Percentiles rank a stretch among this genome's conserved stretches.
Evolutionary conservation across 2,888 invertebrate genomes (phyloP).

Genomic region (Macrosiphum euphorbiae): DNA sequence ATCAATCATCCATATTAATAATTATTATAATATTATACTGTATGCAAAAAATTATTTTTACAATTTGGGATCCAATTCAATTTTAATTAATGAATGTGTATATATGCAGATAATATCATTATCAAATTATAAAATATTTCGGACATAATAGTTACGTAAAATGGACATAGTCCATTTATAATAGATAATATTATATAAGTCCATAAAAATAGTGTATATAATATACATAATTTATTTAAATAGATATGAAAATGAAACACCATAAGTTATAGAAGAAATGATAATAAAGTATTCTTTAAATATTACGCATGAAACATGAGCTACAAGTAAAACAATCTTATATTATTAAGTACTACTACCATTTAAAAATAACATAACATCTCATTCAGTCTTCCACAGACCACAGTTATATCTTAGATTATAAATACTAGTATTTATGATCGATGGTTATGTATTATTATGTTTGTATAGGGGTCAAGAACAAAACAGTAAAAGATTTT

Average conservation of each 20-base stretch:
- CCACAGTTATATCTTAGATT: neutral
- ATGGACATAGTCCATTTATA: neutral
- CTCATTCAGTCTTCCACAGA: neutral
- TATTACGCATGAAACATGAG: neutral
- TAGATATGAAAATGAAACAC: neutral
- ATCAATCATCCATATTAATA: neutral
- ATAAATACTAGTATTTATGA: too few relatives aligned
- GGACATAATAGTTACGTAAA: neutral
- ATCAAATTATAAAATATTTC: neutral
- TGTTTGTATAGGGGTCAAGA: neutral
- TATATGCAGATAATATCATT: neutral
- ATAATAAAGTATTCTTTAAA: neutral
- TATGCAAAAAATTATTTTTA: neutral
- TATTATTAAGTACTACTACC: neutral
- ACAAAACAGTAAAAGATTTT: neutral
- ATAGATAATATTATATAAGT: neutral
- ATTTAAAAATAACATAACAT: neutral
- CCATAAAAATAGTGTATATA: neutral
- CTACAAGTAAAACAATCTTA: neutral
- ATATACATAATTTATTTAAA: neutral
- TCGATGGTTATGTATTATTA: too few relatives aligned
- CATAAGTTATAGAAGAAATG: neutral
- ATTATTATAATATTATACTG: neutral
- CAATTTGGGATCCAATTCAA: neutral
- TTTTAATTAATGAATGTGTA: neutral